Evolutionary conservation across 2,888 invertebrate species (phyloP).

Genomic region (Pammene fasciana): DNA sequence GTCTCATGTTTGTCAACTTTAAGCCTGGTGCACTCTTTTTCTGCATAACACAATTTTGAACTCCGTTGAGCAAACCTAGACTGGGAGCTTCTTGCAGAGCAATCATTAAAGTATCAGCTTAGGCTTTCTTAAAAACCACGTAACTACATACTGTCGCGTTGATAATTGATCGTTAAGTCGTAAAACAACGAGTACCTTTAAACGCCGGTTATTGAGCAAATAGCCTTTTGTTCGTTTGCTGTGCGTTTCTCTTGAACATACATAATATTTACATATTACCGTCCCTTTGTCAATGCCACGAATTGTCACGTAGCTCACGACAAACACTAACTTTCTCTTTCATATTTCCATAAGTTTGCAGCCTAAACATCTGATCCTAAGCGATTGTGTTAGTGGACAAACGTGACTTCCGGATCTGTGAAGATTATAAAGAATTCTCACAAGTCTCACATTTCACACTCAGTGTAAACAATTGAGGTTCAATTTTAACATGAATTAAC

Average conservation of each 20-base stretch:
- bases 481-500: no score
- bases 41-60: no score
- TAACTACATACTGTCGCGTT: background rate
- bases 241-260: conserved; percentile 57
- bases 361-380: conserved; percentile 35
- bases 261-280: conserved; percentile 42
- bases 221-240: conserved; percentile 13
- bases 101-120: no score
- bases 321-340: conserved; percentile 41
- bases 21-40: no score
- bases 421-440: background rate
- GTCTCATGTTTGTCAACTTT: background rate
- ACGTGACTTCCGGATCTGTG: conserved; percentile 32
- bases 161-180: conserved; percentile 2
- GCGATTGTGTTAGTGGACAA: conserved; percentile 35
- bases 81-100: no score
- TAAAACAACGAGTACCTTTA: conserved; percentile 7
- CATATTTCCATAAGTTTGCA: conserved; percentile 34
- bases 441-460: background rate
- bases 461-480: background rate
- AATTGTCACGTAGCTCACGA: conserved; percentile 40
- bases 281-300: conserved; percentile 41
- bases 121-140: background rate
- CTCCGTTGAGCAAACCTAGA: no score
- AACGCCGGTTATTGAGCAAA: conserved; percentile 16